Base-by-base conservation (phyloP, 2,888 invertebrate genomes). In the Drosophila robusta region DNA sequence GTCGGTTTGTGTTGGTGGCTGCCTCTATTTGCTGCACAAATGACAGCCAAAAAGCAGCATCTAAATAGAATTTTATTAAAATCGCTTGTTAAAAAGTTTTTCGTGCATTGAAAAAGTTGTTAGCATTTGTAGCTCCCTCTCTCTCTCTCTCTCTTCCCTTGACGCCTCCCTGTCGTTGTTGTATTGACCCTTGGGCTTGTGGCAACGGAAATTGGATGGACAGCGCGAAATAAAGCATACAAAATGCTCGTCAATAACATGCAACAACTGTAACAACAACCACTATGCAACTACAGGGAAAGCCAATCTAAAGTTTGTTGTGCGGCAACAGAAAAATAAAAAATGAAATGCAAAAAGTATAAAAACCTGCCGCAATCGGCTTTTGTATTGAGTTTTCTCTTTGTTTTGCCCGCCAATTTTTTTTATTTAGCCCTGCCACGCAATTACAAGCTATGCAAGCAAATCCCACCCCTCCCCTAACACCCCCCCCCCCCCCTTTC, bases 21-120 rank as follows among this genome's bases (percentile, higher is more conserved):
- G 36, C 50, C 36, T 44, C 36, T n/a, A 36, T 63, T 47, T 46
- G 57, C 24, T 56, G 57, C 45, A 67, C 55, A 75, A 79, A 61
- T 74, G 64, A 74, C 77, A 51, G 66, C 64, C 57, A 72, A 84
- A 88, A 83, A 70, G 66, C 73, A 72, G 66, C 61, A 73, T 50
- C 74, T 69, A 78, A 88, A 88, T 86, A 83, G 87, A 84, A 85
- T 87, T 87, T 84, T 89, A 87, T 84, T 84, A 89, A 85, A 89
- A 87, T 87, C 81, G 89, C 87, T 89, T 89, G 89, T 76, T 89
- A 80, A 76, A 86, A 89, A 78, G 46, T 87, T 72, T 68, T 50
- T 38, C 22, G 24, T 22, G 54, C 67, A 69, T 63, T 74, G 67
- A 77, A 81, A 85, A 85, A 86, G 78, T 80, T 80, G 63, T 51